These are phyloP conservation scores for Lagorchestes hirsutus DNA, from an alignment of 2,797 vertebrate species.

Conservation along the genomic window DNA sequence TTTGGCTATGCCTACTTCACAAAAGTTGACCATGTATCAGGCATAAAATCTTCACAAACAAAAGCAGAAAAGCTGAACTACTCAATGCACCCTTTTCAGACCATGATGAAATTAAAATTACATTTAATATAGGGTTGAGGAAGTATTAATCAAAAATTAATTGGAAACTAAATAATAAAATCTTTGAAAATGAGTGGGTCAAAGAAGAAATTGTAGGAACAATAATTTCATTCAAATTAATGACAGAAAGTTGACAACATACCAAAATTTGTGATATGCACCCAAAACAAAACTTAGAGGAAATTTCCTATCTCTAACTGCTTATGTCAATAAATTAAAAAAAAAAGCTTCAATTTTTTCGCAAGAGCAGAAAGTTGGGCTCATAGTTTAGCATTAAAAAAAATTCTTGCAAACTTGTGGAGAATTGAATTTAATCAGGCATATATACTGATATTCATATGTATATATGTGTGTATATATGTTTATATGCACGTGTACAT, in stretches of 20 bases:
- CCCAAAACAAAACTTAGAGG: not conserved
- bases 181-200: not conserved
- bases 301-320: not conserved
- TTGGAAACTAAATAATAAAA: not conserved
- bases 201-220: not conserved
- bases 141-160: not conserved
- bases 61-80: not conserved
- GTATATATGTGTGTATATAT: fast-evolving
- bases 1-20: too few species aligned
- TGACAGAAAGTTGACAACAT: not conserved
- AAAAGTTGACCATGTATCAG: too few species aligned
- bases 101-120: too few species aligned
- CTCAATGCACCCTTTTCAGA: too few species aligned
- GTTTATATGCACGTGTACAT: too few species aligned
- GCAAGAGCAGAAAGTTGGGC: not conserved
- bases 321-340: not conserved
- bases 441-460: too few species aligned
- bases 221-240: not conserved
- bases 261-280: not conserved
- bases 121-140: not conserved
- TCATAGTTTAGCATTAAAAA: not conserved
- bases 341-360: not conserved
- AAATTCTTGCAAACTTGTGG: not conserved
- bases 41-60: too few species aligned
- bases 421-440: not conserved